These are phyloP conservation scores for Forbesichthys papilliferus DNA, from an alignment of 2,113 vertebrate genomes.

Conservation along the genomic window DNA sequence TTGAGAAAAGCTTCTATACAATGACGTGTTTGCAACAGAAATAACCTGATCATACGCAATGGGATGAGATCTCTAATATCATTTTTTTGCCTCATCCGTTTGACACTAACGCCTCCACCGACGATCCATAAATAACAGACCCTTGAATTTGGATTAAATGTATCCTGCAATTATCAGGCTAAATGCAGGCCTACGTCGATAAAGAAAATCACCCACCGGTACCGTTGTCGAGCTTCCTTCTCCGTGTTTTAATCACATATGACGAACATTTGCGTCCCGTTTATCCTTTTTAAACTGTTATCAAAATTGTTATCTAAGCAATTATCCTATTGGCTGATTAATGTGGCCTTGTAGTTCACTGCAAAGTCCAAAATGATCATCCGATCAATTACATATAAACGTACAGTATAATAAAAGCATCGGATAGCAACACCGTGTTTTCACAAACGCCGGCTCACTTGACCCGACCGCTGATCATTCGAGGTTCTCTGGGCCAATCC, in stretches of 20 bases:
- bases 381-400: too few species aligned
- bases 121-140: background rate
- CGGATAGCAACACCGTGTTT: too few species aligned
- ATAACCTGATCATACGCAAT: too few species aligned
- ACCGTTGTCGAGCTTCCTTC: slow-evolving; percentile 30
- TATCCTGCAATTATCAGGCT: background rate
- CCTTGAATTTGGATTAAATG: background rate
- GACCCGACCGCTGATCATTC: slow-evolving; percentile 49
- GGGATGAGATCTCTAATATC: too few species aligned
- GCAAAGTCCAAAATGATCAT: slow-evolving; percentile 61
- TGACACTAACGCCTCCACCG: background rate
- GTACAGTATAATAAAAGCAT: too few species aligned
- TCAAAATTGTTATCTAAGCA: background rate
- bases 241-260: slow-evolving; percentile 12
- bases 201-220: slow-evolving; percentile 42
- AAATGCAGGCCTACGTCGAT: slow-evolving; percentile 21
- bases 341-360: slow-evolving; percentile 35
- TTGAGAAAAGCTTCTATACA: too few species aligned
- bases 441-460: too few species aligned
- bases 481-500: slow-evolving; percentile 63
- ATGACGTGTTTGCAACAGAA: too few species aligned
- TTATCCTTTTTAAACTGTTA: slow-evolving; percentile 15
- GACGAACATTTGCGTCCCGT: background rate
- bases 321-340: too few species aligned
- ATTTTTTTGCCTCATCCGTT: too few species aligned